Base-by-base conservation (phyloP, 2,888 invertebrate genomes). In the Aleiodes alternator region DNA sequence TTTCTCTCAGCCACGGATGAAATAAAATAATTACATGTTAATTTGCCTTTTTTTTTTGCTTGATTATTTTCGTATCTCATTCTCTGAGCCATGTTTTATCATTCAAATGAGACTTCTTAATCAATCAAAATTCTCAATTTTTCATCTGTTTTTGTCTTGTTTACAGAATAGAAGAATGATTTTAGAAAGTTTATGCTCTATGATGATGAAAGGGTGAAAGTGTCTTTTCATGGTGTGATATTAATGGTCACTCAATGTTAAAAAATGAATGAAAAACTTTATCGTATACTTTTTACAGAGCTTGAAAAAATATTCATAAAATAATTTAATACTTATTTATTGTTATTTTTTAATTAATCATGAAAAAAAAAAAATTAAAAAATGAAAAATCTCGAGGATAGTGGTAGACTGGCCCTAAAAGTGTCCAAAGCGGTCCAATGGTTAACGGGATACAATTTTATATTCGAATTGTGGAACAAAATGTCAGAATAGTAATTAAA, bases 401-500 rank as follows among this genome's bases (percentile, higher is more conserved):
- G 81, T 76, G 78, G 79, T 79, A 71, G 72, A 80, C 77, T 74
- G 80, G 78, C 70, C 78, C 77, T 76, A 70, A 76, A 71, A 64
- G 75, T 75, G 71, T 75, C 76, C 76, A 85, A 81, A 79, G 85
- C 80, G 88, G 88, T 88, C 87, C 88, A 88, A 87, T 87, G 88
- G 87, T 88, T 88, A 83, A 87, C 81, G 87, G 88, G 88, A 87
- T 86, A 88, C 88, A 88, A 88, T 88, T 88, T 88, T 88, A 82
- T 88, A 85, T 84, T 23, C 79, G 82, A 81, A 75, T 74, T 73
- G 77, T 77, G 81, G 78, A 79, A 80, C 75, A 80, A 82, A 79
- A 71, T 69, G 68, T 73, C 75, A 75, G 81, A 76, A 76, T 68
- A 75, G 73, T 73, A 57, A 53, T 78, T 16, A 53, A 57, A 76